These are phyloP conservation scores for Paramormyrops hopkinsi DNA, from an alignment of 2,797 vertebrate species.

Conservation along the genomic window DNA sequence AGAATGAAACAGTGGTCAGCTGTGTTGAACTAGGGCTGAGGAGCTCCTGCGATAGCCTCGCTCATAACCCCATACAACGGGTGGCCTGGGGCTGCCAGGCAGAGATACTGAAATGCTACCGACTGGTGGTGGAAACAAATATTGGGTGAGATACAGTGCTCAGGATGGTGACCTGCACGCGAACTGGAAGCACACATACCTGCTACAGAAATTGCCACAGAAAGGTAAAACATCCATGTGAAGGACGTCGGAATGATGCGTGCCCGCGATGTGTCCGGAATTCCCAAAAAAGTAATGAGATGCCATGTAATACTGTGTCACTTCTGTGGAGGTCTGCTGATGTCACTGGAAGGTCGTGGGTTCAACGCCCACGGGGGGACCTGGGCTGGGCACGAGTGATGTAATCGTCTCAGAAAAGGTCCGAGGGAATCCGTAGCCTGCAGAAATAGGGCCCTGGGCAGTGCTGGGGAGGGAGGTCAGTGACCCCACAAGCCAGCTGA, in stretches of 20 bases:
- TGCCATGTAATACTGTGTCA: not conserved
- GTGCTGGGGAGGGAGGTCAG: not conserved
- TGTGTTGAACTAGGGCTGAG: not conserved
- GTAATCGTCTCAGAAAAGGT: not conserved
- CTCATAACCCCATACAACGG: not conserved
- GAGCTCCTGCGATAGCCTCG: not conserved
- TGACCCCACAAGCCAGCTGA: not conserved
- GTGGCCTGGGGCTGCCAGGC: not conserved
- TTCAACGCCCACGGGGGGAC: not conserved
- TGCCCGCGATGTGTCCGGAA: not conserved
- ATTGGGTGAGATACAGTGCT: not conserved
- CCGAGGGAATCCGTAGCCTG: not conserved
- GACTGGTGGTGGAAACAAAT: not conserved
- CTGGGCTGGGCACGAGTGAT: not conserved
- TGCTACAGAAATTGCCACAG: not conserved
- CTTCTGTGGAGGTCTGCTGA: not conserved
- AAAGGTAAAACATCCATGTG: not conserved
- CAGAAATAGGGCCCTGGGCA: not conserved
- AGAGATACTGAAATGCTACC: not conserved
- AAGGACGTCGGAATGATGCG: not conserved
- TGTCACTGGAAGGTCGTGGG: not conserved
- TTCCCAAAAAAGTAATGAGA: not conserved
- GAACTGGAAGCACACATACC: not conserved
- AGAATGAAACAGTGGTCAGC: not conserved
- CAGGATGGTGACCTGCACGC: not conserved